Conservation (phyloP, 2,888 invertebrate genomes). For the Orchesella flavescens region DNA sequence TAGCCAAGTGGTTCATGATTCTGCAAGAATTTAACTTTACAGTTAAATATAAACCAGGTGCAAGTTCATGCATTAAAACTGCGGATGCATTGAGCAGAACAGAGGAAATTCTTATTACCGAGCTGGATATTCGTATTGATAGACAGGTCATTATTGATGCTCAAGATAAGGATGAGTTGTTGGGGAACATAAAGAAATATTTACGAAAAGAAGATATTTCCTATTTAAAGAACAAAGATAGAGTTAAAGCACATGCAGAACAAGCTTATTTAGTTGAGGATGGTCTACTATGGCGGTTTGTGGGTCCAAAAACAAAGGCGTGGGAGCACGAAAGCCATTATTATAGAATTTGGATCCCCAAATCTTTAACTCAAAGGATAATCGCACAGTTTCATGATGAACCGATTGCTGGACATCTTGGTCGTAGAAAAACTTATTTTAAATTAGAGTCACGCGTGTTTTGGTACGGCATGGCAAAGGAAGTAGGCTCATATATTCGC, state of each 20-base stretch:
- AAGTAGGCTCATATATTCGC: too few relatives aligned
- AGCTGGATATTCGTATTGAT: neutral
- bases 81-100: conserved; percentile 73
- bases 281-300: conserved; percentile 25
- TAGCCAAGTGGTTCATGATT: conserved; percentile 75
- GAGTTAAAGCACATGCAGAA: neutral
- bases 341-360: too few relatives aligned
- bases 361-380: conserved; percentile 51
- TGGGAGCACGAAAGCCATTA: conserved; percentile 52
- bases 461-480: conserved; percentile 43
- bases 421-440: conserved; percentile 38
- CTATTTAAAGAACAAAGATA: neutral
- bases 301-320: conserved; percentile 43
- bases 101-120: neutral
- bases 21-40: conserved; percentile 74
- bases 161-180: conserved; percentile 28
- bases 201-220: neutral
- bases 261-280: conserved; percentile 21
- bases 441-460: conserved; percentile 45
- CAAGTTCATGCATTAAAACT: conserved; percentile 72
- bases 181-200: conserved; percentile 23
- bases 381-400: conserved; percentile 47
- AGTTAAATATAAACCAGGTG: conserved; percentile 74
- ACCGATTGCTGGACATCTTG: conserved; percentile 47
- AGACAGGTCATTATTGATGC: conserved; percentile 9